Evolutionary conservation across 2,797 vertebrate genomes (phyloP).

Genomic region (Aulostomus chinensis): DNA sequence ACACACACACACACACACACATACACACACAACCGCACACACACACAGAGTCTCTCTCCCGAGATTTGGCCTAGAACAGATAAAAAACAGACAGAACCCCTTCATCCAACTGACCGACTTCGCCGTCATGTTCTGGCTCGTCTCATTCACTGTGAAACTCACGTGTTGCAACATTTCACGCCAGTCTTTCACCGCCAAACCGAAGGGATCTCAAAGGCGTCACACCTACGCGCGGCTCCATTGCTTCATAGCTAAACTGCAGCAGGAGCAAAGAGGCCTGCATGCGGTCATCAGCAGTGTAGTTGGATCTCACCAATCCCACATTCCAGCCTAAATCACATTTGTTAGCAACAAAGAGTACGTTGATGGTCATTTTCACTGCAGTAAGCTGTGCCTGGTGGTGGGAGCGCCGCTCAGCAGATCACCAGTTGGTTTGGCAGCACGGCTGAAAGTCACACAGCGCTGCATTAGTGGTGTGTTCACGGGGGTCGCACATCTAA

Average conservation of each 20-base stretch:
- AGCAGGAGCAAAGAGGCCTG: conserved; percentile 32
- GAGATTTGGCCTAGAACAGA: conserved; percentile 50
- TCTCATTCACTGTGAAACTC: conserved; percentile 46
- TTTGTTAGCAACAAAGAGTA: conserved; percentile 66
- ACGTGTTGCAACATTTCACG: conserved; percentile 42
- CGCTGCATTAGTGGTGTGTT: conserved; percentile 27
- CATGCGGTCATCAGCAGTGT: conserved; percentile 33
- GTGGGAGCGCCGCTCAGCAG: conserved; percentile 53
- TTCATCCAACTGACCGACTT: conserved; percentile 46
- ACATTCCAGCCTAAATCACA: conserved; percentile 74
- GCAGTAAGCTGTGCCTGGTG: conserved; percentile 49
- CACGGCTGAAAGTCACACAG: conserved; percentile 20
- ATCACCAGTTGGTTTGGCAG: conserved; percentile 46
- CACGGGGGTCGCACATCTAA: too few species aligned
- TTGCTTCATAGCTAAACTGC: conserved; percentile 34
- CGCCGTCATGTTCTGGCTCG: conserved; percentile 30
- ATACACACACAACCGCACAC: conserved; percentile 26
- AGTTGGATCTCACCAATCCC: conserved; percentile 40
- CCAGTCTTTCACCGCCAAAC: conserved; percentile 37
- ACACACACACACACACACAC: conserved; percentile 32
- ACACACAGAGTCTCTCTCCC: conserved; percentile 37
- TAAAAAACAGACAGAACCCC: conserved; percentile 64
- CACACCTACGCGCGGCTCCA: conserved; percentile 45
- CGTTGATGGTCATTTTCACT: conserved; percentile 47
- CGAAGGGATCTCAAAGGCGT: conserved; percentile 38